phyloP scores from a whole-genome alignment of 2,888 invertebrate genomes.

The Rhogogaster chlorosoma region DNA sequence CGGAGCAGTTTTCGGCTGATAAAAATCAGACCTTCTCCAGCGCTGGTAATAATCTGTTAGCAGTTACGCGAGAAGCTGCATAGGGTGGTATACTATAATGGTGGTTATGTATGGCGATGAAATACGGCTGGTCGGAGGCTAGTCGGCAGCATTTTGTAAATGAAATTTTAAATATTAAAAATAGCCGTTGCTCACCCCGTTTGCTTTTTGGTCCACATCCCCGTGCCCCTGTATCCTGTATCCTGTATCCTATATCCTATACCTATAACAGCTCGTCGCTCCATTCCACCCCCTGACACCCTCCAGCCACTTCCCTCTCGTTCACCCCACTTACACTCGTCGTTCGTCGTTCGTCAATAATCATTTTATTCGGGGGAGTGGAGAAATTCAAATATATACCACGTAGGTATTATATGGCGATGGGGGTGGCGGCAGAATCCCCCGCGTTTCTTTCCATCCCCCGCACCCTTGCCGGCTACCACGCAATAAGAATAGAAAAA shows the following conservation, averaged over 20 bases:
- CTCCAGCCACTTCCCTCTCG: conserved; percentile 57
- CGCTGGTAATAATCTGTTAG: conserved; percentile 57
- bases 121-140: conserved; percentile 53
- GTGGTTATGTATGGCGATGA: conserved; percentile 58
- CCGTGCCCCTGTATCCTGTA: not conserved
- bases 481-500: conserved; percentile 19
- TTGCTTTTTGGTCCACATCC: conserved; percentile 32
- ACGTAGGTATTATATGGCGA: not conserved
- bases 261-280: not conserved
- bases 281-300: not conserved
- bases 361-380: conserved; percentile 74
- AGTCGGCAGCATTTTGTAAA: conserved; percentile 76
- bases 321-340: conserved; percentile 72
- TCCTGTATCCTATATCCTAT: not conserved
- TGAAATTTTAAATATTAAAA: conserved; percentile 78
- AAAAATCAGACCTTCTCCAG: not conserved
- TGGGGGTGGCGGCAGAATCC: not conserved
- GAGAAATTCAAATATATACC: conserved; percentile 70
- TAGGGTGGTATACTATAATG: conserved; percentile 34
- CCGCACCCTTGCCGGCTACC: conserved; percentile 48
- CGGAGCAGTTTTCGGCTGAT: not conserved
- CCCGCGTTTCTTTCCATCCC: conserved; percentile 56
- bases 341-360: conserved; percentile 74
- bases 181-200: conserved; percentile 66
- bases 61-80: conserved; percentile 52